Evolutionary conservation across 2,888 invertebrate species (phyloP), one percentile per base, ranked within the genome.

Genomic region (Muschampia plurimacula): DNA sequence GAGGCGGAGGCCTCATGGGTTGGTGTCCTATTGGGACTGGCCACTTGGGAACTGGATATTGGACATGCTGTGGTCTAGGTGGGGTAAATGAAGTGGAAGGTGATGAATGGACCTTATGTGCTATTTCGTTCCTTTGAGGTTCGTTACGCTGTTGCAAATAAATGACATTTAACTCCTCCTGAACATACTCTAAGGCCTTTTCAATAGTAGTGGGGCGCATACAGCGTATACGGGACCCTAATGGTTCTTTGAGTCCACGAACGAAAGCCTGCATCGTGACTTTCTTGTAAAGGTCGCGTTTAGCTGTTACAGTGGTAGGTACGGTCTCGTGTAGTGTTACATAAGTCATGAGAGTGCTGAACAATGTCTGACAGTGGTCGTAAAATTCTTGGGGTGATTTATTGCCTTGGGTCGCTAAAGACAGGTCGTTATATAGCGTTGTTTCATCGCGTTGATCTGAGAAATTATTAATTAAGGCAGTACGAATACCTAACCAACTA

Each of bases 361-460:
- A 76, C 10, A 76, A 46, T 22, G 39, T 74, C 66, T 73, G 73
- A 10, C 75, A 74, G 7, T 65, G 63, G 10, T 77, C 77, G 57
- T 74, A 75, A 66, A 68, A 75, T 44, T 74, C 75, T 36, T 77
- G 77, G 12, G 75, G 76, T 2, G 74, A 69, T n/a, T 41, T 60
- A 52, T 70, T 57, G 4, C 74, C 73, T 36, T 77, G 77, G 1
- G 65, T 70, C 22, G 66, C 57, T 10, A 76, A 22, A 7, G 76
- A 55, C n/a, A 82, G 59, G 72, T 80, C 78, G 13, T 80, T 80
- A 60, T 80, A 80, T 0, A 81, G 59, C 41, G 80, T 73, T 12
- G 79, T 80, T 52, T 81, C 80, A 55, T 81, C 79, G 13, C 79
- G 64, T 13, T 80, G 81, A 39, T 81, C 80, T 0, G 78, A 55